Evolutionary conservation across 1,140 invertebrate species (phyloP).

Genomic region (Neodiprion lecontei): DNA sequence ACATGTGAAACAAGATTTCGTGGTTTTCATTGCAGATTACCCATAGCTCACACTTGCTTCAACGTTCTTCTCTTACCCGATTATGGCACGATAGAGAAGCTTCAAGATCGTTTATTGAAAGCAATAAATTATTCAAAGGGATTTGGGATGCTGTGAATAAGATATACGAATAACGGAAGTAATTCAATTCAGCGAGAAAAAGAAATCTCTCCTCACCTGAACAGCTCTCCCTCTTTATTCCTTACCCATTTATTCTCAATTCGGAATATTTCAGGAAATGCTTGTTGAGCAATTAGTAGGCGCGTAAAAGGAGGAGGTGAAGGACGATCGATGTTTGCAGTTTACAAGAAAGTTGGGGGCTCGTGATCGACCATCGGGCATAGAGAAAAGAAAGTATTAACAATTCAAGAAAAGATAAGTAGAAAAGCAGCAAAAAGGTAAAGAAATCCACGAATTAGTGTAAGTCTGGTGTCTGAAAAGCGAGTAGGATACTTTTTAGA

Average conservation of each 20-base stretch:
- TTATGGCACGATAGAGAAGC: slow-evolving; percentile 83
- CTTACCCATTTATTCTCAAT: slow-evolving; percentile 31
- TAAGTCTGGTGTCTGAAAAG: too few species aligned
- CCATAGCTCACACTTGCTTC: slow-evolving; percentile 94
- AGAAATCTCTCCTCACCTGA: slow-evolving; percentile 9
- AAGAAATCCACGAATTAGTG: too few species aligned
- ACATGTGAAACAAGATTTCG: slow-evolving; percentile 19
- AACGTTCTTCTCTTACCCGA: slow-evolving; percentile 93
- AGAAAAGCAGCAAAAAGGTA: too few species aligned
- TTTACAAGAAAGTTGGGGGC: too few species aligned
- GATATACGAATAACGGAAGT: neutral
- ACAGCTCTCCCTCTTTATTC: slow-evolving; percentile 12
- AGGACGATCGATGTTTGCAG: too few species aligned
- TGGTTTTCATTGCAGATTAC: slow-evolving; percentile 63
- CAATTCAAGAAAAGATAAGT: too few species aligned
- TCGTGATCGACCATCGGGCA: too few species aligned
- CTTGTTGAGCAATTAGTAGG: too few species aligned
- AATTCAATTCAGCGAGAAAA: too few species aligned
- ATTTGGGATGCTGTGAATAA: slow-evolving; percentile 80
- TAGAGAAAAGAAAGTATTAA: too few species aligned
- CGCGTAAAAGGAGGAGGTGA: too few species aligned
- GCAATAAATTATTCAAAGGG: slow-evolving; percentile 91
- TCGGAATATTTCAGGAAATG: slow-evolving; percentile 15
- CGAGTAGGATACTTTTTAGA: too few species aligned
- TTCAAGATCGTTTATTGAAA: slow-evolving; percentile 86